These are phyloP conservation scores for Poeciliopsis turrubarensis DNA, from an alignment of 2,113 vertebrate genomes.

Conservation along the genomic window DNA sequence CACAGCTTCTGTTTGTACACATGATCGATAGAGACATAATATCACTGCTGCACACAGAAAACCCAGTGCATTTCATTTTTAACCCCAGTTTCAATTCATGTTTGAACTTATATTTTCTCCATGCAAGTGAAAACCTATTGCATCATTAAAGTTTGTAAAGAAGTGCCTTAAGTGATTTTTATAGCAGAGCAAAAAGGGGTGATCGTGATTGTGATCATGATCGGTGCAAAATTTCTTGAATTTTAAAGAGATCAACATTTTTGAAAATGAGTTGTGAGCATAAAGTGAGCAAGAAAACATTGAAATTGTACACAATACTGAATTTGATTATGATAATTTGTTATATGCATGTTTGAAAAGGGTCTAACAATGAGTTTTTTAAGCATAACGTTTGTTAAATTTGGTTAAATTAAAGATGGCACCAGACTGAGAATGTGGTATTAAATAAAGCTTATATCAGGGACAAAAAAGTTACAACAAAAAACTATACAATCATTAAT, in stretches of 20 bases:
- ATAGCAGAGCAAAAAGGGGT: not conserved
- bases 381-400: too few relatives aligned
- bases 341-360: too few relatives aligned
- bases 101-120: not conserved
- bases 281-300: too few relatives aligned
- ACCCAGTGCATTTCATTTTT: not conserved
- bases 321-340: not conserved
- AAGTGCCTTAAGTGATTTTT: not conserved
- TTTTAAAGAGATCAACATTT: not conserved
- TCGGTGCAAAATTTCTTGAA: not conserved
- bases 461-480: too few relatives aligned
- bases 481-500: too few relatives aligned
- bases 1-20: slow-evolving; percentile 6
- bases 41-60: not conserved
- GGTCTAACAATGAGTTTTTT: too few relatives aligned
- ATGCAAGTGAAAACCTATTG: not conserved
- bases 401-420: too few relatives aligned
- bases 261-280: too few relatives aligned
- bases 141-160: not conserved
- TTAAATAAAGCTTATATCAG: too few relatives aligned
- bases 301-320: not conserved
- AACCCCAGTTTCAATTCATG: not conserved
- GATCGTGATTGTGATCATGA: not conserved
- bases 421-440: too few relatives aligned
- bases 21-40: slow-evolving; percentile 12